Evolutionary conservation across 1,140 invertebrate genomes (phyloP), one percentile per base, ranked within the genome.

Genomic region (Melipona quadrifasciata): DNA sequence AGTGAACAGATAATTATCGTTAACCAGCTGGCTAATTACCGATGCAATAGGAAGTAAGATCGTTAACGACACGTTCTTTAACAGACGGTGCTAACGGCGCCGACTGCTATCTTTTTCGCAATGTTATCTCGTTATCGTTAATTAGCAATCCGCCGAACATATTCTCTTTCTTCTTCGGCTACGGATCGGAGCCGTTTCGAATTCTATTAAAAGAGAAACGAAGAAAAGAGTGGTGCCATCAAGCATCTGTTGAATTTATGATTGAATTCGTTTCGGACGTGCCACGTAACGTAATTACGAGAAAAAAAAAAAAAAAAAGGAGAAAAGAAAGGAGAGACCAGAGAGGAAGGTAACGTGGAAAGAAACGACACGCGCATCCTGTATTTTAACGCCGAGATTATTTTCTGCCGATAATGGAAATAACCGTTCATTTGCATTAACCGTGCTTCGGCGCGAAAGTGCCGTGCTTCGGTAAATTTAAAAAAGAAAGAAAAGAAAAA

Each of bases 1-100:
- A 51, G 39, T 1, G 58, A 8, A 39, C 19, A 53, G 61, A 78
- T 75, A 65, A 78, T 78, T 78, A 78, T 51, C 76, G 34, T 65
- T 75, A 75, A 75, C 27, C 10, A 55, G 27, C 2, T n/a, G n/a
- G 61, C 61, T 65, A 78, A 78, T 78, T 78, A 67, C 61, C 58
- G 17, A 64, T 16, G n/a, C 39, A 27, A 65, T 65, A 67, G 76
- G 53, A 78, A 78, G 47, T 67, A 51, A 65, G 27, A 65, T 78
- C 76, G 39, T 51, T 51, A 78, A 51, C 76, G 61, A 78, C 34
- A 65, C 24, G 51, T 31, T 19, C n/a, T 58, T 65, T 78, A 78
- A 47, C 51, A 67, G 27, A 34, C 58, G 24, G 11, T 8, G 75
- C 21, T 77, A 77, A 77, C 51, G 58, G 10, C 12, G 27, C 27